Evolutionary conservation across 2,797 vertebrate species (phyloP), one percentile per base, ranked within the genome.

Genomic region (Ibycter americanus): DNA sequence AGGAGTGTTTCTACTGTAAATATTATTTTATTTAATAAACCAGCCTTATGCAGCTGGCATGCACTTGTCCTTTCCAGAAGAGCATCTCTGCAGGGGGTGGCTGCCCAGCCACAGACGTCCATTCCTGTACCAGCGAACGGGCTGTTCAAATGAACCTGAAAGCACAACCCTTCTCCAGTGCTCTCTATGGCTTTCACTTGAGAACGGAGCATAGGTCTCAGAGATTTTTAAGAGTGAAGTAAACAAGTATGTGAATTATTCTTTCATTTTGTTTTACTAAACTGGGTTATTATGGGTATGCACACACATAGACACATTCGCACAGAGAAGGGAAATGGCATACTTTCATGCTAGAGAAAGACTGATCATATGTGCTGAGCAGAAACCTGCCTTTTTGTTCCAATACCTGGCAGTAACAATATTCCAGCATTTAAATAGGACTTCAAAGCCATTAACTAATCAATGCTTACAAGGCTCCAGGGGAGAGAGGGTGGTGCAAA

Each of bases 361-460:
- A 62, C 15, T 65, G 38, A 80, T 58, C 20, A 1, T 22, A 16
- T 21, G 32, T 71, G 52, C 74, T 80, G 55, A 49, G 51, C 31
- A 87, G 77, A 93, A 93, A 84, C 73, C 85, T 91, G 38, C 32
- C 59, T 52, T 3, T 80, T 73, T 85, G 16, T 63, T 90, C 58
- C 65, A 71, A 40, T 61, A 67, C 73, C 86, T 94, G 78, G 49
- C 51, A 83, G 29, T 67, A 59, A 46, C 46, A 76, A n/a, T 73
- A 93, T 87, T 90, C 90, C 71, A 92, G 52, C 72, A 87, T 90
- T 96, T 92, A 93, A 90, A 83, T 40, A 61, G 52, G 78, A 74
- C 71, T 96, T 96, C 83, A 85, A 92, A 87, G 25, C 88, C 83
- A 93, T 96, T 94, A 94, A 92, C 74, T 89, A 85, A 94, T 97